phyloP scores from a whole-genome alignment of 2,888 invertebrate genomes.

The Philopedon plagiatum region DNA sequence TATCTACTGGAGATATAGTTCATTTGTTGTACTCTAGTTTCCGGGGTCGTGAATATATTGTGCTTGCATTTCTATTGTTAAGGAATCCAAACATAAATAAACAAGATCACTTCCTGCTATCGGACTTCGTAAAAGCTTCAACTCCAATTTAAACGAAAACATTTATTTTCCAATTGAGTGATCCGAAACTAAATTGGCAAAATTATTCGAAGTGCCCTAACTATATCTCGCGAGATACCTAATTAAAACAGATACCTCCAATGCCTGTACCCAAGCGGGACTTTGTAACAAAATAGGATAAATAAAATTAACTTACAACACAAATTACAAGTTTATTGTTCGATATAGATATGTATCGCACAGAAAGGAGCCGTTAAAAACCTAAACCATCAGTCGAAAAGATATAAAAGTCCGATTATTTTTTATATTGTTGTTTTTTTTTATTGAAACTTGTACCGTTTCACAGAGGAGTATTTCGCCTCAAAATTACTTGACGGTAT shows the following conservation, averaged over 20 bases:
- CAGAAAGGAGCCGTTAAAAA: not conserved
- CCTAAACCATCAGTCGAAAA: too few species aligned
- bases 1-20: too few species aligned
- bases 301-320: constrained; percentile 35
- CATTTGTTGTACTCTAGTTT: too few species aligned
- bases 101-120: not conserved
- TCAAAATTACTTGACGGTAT: too few species aligned
- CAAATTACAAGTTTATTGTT: constrained; percentile 41
- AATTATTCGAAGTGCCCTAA: constrained; percentile 13
- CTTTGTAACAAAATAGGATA: constrained; percentile 31
- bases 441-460: too few species aligned
- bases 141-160: not conserved
- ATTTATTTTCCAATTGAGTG: constrained; percentile 13
- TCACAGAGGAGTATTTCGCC: too few species aligned
- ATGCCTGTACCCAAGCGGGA: constrained; percentile 19
- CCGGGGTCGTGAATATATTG: too few species aligned
- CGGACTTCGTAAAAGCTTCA: not conserved
- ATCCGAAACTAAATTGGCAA: constrained; percentile 14
- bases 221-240: constrained; percentile 20
- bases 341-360: constrained; percentile 11
- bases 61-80: too few species aligned
- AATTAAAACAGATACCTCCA: constrained; percentile 44
- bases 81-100: too few species aligned
- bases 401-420: too few species aligned
- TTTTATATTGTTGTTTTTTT: too few species aligned